These are phyloP conservation scores for Ephestia elutella DNA, from an alignment of 1,140 invertebrate genomes.

Conservation along the genomic window DNA sequence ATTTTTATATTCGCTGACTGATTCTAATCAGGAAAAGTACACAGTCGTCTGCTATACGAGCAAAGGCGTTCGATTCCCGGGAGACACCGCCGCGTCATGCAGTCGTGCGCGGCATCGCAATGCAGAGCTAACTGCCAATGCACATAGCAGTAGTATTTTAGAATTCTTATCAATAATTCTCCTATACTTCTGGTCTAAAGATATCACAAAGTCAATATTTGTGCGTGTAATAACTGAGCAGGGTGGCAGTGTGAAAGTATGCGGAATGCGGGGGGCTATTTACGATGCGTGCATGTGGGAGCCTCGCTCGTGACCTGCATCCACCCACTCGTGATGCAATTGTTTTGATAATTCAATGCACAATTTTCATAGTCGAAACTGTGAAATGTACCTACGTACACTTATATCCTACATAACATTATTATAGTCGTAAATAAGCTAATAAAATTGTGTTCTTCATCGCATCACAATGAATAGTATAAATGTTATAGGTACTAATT, in stretches of 20 bases:
- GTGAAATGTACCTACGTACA: not conserved
- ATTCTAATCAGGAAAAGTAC: constrained; percentile 22
- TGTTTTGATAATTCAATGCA: not conserved
- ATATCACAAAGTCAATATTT: constrained; percentile 7
- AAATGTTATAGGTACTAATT: too few relatives aligned
- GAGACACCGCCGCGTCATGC: constrained; percentile 34
- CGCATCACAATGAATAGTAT: too few relatives aligned
- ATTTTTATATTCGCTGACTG: constrained; percentile 23
- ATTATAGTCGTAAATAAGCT: too few relatives aligned
- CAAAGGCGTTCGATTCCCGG: constrained; percentile 23
- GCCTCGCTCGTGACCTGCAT: constrained; percentile 43
- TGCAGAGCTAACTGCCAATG: constrained; percentile 15
- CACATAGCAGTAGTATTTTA: not conserved
- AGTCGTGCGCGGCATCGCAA: constrained; percentile 33
- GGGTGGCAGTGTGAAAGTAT: not conserved
- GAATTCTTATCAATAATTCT: not conserved
- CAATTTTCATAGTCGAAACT: not conserved
- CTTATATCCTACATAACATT: too few relatives aligned
- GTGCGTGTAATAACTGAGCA: constrained; percentile 1
- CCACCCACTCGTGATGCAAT: constrained; percentile 18
- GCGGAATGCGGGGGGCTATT: not conserved
- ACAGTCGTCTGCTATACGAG: constrained; percentile 13
- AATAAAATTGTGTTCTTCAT: too few relatives aligned
- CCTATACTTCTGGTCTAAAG: not conserved
- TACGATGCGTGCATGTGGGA: constrained; percentile 3